phyloP scores from a whole-genome alignment of 2,113 vertebrate species.

The Gila orcuttii region DNA sequence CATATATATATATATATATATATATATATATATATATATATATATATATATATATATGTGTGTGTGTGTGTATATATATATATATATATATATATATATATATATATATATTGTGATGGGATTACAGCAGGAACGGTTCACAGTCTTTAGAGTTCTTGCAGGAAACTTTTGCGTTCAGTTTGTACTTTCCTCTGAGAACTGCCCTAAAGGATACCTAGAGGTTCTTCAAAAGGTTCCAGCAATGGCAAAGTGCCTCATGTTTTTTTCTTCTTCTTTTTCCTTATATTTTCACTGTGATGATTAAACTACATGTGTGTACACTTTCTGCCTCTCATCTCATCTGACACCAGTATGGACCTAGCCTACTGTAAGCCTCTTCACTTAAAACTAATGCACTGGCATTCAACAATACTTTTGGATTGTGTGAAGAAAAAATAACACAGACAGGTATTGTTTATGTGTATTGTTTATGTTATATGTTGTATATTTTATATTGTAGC shows the following conservation, averaged over 20 bases:
- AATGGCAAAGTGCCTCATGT: background rate
- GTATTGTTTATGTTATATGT: background rate
- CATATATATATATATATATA: background rate
- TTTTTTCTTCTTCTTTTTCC: no score
- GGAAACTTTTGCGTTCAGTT: background rate
- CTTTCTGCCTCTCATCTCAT: background rate
- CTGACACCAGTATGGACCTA: no score
- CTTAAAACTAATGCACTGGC: background rate
- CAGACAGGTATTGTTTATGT: background rate
- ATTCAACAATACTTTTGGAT: background rate
- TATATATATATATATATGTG: background rate
- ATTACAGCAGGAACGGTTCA: background rate
- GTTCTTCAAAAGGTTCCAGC: background rate
- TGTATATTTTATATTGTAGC: background rate
- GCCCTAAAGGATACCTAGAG: background rate
- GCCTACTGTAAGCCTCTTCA: background rate
- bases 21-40: background rate
- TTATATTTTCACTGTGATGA: background rate
- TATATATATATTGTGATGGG: background rate
- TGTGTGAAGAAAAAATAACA: background rate
- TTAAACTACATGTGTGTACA: background rate
- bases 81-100: background rate
- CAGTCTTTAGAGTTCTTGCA: background rate
- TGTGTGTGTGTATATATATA: no score
- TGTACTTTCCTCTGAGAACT: background rate